phyloP scores from a whole-genome alignment of 2,888 invertebrate species.

The Heliconius sara region DNA sequence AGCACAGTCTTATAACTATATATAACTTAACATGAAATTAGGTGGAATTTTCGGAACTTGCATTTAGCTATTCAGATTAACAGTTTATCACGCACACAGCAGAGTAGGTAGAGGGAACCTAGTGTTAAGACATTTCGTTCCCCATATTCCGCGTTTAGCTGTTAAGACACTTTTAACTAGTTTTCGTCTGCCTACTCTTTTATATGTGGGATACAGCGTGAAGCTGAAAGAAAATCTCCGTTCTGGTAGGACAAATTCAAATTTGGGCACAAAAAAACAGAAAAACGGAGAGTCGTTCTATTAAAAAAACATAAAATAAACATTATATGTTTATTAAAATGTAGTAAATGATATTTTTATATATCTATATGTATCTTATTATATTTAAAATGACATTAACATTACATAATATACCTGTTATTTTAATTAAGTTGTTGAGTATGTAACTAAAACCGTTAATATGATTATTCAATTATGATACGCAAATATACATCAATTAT shows the following conservation, averaged over 20 bases:
- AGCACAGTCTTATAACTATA: no score
- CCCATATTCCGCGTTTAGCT: no score
- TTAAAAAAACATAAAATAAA: background rate
- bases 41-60: background rate
- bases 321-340: background rate
- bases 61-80: no score
- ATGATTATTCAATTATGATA: conserved; percentile 21
- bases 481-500: conserved; percentile 26
- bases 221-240: background rate
- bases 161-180: no score
- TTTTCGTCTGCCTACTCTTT: background rate
- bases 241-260: no score
- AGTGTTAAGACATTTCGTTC: no score
- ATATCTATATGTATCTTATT: no score
- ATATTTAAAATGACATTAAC: background rate
- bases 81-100: no score
- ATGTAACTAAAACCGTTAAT: conserved; percentile 17
- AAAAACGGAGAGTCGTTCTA: no score
- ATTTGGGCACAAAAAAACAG: no score
- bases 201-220: background rate
- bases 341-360: no score
- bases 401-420: background rate
- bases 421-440: background rate
- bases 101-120: no score
- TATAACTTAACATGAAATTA: background rate